Base-by-base conservation (phyloP, 2,113 vertebrate genomes). In the Nothobranchius kuhntae region DNA sequence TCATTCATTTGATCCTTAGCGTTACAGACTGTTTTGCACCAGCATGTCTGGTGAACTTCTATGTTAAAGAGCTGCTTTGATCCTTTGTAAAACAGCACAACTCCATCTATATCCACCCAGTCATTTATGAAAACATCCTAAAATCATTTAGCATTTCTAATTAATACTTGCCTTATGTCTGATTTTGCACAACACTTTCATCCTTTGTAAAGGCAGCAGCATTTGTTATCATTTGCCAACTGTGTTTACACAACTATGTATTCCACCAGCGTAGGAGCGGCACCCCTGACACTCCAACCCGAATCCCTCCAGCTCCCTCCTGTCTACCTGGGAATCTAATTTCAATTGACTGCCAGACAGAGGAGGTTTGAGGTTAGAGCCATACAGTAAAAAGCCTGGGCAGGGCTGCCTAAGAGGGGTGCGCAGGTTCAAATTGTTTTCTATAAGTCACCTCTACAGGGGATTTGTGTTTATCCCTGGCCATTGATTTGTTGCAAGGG, bases 391-490 rank as follows among this genome's bases (percentile, higher is more conserved):
- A 86, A 78, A 77, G 70, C 71, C 73, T 80, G 68, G 64, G 75
- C 66, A 75, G 70, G 67, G 61, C 71, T 40, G 77, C 60, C 78
- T 76, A 74, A 83, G 81, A 54, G 63, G 82, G 80, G 80, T 74
- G 78, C 65, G 2, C 66, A 59, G 71, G 90, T 86, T 88, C 89
- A 89, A 88, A 89, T 83, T 87, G 90, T 90, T 89, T 87, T 89
- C 87, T 88, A 89, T 89, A 89, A 91, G 89, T 90, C 89, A 90
- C 88, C 82, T 88, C 89, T 89, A 61, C 57, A 42, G 87, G 86
- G 90, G 85, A 89, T 87, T 89, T 87, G 77, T 81, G 87, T 80
- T 91, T 82, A 89, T 86, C 85, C 83, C 82, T 54, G 50, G 70
- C 74, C 87, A 90, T 91, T 90, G 89, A 91, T 90, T 90, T 85